phyloP scores from a whole-genome alignment of 1,140 invertebrate genomes.

The Chymomyza costata region DNA sequence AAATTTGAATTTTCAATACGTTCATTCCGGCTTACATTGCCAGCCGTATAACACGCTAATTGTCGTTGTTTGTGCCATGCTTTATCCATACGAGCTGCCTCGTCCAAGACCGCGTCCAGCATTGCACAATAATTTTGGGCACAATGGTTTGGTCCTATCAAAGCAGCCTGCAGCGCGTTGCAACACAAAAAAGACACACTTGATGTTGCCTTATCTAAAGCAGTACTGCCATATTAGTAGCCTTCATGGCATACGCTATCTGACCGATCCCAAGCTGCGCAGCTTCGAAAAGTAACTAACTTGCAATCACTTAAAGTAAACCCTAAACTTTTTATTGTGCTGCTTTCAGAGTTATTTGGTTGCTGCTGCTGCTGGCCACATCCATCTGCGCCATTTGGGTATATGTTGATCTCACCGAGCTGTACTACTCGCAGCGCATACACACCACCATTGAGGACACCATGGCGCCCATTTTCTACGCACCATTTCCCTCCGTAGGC shows the following conservation, averaged over 20 bases:
- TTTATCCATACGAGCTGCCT: conserved; percentile 47
- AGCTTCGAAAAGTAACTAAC: conserved; percentile 52
- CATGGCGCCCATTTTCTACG: conserved; percentile 46
- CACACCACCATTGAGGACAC: conserved; percentile 61
- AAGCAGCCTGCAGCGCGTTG: not conserved
- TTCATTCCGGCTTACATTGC: too few species aligned
- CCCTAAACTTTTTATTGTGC: conserved; percentile 1
- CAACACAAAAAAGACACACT: not conserved
- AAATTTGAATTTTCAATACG: conserved; percentile 43
- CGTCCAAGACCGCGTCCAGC: conserved; percentile 33
- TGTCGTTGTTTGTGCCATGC: conserved; percentile 24
- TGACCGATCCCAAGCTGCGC: conserved; percentile 45
- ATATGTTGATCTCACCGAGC: conserved; percentile 44
- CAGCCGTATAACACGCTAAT: too few species aligned
- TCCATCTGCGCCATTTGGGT: conserved; percentile 40
- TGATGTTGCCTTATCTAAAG: conserved; percentile 42
- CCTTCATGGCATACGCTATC: conserved; percentile 56
- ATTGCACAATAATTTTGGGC: conserved; percentile 22
- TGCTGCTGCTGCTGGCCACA: conserved; percentile 50
- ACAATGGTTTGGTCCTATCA: too few species aligned
- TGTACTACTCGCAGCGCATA: conserved; percentile 43
- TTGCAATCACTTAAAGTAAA: too few species aligned
- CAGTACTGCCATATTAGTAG: conserved; percentile 51
- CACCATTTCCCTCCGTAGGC: conserved; percentile 53
- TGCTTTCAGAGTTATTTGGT: conserved; percentile 50